phyloP scores from a whole-genome alignment of 2,797 vertebrate species.

The Danionella dracula region DNA sequence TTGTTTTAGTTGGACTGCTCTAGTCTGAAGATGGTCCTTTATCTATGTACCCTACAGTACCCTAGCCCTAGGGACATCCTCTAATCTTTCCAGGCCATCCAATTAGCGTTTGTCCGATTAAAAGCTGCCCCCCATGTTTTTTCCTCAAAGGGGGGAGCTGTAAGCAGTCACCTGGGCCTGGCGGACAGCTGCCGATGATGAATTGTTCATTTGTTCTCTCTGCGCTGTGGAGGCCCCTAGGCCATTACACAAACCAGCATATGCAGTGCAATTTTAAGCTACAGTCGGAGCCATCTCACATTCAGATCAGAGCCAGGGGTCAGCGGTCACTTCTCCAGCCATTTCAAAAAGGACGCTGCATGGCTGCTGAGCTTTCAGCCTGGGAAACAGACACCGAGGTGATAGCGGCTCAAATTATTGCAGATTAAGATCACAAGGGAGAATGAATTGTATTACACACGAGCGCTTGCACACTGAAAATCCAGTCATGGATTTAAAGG shows the following conservation, averaged over 20 bases:
- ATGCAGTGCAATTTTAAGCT: constrained; percentile 59
- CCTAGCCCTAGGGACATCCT: constrained; percentile 63
- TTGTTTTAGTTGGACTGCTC: too few species aligned
- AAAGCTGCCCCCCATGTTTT: constrained; percentile 51
- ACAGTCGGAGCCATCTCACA: constrained; percentile 40
- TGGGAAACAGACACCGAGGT: constrained; percentile 40
- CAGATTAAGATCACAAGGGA: constrained; percentile 40
- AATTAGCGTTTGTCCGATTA: constrained; percentile 67
- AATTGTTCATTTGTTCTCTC: constrained; percentile 74
- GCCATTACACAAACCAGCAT: constrained; percentile 68
- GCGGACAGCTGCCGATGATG: constrained; percentile 74
- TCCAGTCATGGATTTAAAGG: not conserved
- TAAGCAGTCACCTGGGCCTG: constrained; percentile 72
- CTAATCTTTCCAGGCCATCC: constrained; percentile 62
- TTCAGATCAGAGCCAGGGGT: constrained; percentile 55
- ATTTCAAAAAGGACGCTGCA: constrained; percentile 44
- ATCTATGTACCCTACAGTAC: too few species aligned
- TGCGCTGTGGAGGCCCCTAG: constrained; percentile 57
- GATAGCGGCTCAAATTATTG: constrained; percentile 39
- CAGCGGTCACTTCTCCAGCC: constrained; percentile 52
- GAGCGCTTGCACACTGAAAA: not conserved
- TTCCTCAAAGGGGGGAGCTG: not conserved
- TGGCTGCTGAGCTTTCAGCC: constrained; percentile 45
- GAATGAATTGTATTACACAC: constrained; percentile 12
- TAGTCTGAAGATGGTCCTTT: too few species aligned